Conservation (phyloP, 2,113 vertebrate genomes). For the Atherinomorus stipes region DNA sequence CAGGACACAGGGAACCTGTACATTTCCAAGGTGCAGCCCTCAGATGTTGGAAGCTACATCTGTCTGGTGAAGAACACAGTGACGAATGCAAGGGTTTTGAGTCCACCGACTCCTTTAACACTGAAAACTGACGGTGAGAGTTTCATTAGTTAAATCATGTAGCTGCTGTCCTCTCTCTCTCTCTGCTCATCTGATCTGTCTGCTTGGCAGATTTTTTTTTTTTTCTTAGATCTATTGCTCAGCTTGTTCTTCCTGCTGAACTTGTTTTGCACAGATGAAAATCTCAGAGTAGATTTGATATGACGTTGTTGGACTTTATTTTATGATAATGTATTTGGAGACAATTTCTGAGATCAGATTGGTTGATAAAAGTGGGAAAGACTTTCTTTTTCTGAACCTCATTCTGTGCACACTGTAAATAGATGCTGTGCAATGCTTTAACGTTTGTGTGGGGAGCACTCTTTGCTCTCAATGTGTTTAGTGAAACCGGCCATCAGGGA, state of each 20-base stretch:
- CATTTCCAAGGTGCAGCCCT: conserved; percentile 95
- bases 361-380: conserved; percentile 29
- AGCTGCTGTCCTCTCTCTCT: neutral
- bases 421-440: conserved; percentile 73
- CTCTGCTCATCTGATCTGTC: conserved; percentile 9
- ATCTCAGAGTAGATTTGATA: conserved; percentile 37
- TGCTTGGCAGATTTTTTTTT: no score
- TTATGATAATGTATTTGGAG: conserved; percentile 21
- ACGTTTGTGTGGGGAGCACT: conserved; percentile 71
- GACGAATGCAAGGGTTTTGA: conserved; percentile 92
- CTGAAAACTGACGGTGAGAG: conserved; percentile 93
- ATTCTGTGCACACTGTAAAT: conserved; percentile 65
- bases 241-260: conserved; percentile 6
- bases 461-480: conserved; percentile 65
- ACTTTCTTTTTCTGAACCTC: conserved; percentile 23
- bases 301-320: conserved; percentile 19
- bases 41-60: conserved; percentile 97
- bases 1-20: conserved; percentile 97
- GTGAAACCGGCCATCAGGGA: conserved; percentile 79
- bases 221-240: neutral
- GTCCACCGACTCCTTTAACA: conserved; percentile 94
- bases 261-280: conserved; percentile 32
- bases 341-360: conserved; percentile 7
- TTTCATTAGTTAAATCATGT: conserved; percentile 3
- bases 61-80: conserved; percentile 95